These are phyloP conservation scores for Rhinoptilus africanus DNA, from an alignment of 2,113 vertebrate species.

Conservation along the genomic window DNA sequence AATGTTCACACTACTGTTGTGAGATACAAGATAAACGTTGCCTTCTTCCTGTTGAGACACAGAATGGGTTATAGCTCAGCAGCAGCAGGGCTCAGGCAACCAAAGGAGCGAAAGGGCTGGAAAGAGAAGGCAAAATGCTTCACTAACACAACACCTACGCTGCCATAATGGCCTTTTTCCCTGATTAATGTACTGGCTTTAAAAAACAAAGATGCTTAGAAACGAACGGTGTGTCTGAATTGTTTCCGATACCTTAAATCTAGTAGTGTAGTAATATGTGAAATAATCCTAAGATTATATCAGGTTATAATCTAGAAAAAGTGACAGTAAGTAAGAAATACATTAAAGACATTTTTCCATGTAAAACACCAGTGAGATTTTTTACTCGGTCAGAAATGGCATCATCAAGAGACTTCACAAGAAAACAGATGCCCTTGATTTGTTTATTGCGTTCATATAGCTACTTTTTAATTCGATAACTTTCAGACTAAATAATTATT, in stretches of 20 bases:
- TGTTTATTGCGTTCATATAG: neutral
- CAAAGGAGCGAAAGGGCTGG: neutral
- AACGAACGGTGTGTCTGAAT: neutral
- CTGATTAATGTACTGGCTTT: neutral
- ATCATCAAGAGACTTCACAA: neutral
- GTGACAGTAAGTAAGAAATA: neutral
- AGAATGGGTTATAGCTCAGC: neutral
- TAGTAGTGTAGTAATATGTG: neutral
- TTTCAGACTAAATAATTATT: slow-evolving; percentile 1
- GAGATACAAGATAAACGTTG: neutral
- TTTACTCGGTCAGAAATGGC: neutral
- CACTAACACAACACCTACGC: neutral
- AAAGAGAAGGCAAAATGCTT: neutral
- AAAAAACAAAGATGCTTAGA: neutral
- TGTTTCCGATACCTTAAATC: neutral
- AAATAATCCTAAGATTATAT: neutral
- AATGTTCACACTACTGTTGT: neutral
- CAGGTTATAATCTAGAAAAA: neutral
- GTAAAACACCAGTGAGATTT: neutral
- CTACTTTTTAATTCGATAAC: neutral
- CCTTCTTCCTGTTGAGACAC: neutral
- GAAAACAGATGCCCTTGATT: neutral
- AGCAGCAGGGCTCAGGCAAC: neutral
- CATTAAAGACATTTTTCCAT: neutral
- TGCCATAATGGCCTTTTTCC: neutral